Evolutionary conservation across 92 coral and sea anemone genomes (phyloP).

Genomic region (Porites rus): DNA sequence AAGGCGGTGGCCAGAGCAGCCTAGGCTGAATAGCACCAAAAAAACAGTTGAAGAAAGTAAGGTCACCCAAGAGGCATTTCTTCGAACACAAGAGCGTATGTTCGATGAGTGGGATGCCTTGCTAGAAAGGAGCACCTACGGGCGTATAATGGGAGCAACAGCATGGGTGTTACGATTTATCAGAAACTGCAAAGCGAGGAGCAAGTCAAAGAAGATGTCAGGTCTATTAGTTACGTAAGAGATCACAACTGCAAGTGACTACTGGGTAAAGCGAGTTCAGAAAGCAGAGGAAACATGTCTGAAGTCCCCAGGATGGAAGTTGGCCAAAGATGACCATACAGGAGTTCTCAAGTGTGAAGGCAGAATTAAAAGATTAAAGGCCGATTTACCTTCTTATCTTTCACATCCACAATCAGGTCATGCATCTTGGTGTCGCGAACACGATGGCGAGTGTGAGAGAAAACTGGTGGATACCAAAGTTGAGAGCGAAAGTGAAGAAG

Average conservation of each 20-base stretch:
- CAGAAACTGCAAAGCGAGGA: conserved; percentile 24
- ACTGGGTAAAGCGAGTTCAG: conserved; percentile 40
- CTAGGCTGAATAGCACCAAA: too few relatives aligned
- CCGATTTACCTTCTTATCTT: conserved; percentile 10
- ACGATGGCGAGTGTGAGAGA: conserved; percentile 35
- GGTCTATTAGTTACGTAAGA: conserved; percentile 50
- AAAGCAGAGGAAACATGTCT: not conserved
- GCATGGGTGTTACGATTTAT: too few relatives aligned
- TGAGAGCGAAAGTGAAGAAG: conserved; percentile 20
- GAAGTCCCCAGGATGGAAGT: conserved; percentile 22
- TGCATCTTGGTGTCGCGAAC: conserved; percentile 50
- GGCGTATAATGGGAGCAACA: too few relatives aligned
- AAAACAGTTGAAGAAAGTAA: too few relatives aligned
- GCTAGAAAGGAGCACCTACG: too few relatives aligned
- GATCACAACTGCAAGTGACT: conserved; percentile 44
- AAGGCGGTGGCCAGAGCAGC: too few relatives aligned
- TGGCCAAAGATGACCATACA: conserved; percentile 13
- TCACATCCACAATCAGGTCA: conserved; percentile 36
- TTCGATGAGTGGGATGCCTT: too few relatives aligned
- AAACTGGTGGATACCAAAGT: conserved; percentile 41
- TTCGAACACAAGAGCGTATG: too few relatives aligned
- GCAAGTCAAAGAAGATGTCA: conserved; percentile 60
- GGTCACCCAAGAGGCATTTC: too few relatives aligned
- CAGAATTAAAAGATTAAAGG: too few relatives aligned
- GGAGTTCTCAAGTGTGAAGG: not conserved